phyloP scores from a whole-genome alignment of 1,140 invertebrate genomes.

The Sycophila sp. region DNA sequence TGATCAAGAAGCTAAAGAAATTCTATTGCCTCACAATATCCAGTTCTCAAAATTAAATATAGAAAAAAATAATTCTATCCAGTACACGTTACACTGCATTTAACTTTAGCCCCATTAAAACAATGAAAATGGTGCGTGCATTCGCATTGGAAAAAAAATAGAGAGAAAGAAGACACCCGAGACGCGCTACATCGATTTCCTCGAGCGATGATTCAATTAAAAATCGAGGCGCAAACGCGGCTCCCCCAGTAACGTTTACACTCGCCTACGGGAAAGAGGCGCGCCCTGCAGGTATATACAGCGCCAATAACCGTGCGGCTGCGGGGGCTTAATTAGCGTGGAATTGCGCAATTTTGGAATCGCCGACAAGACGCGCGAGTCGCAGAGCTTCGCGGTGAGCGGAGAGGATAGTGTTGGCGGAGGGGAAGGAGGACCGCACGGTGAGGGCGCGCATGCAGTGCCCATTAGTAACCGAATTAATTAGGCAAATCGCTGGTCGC shows the following conservation, averaged over 20 bases:
- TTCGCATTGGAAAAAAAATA: too few relatives aligned
- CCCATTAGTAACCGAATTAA: conserved; percentile 66
- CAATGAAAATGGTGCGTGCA: too few relatives aligned
- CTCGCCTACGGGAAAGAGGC: not conserved
- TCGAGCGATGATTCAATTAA: conserved; percentile 3
- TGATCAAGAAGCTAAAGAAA: too few relatives aligned
- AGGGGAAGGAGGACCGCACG: conserved; percentile 32
- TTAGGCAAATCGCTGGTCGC: conserved; percentile 63
- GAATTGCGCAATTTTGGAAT: conserved; percentile 27
- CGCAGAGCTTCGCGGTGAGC: not conserved
- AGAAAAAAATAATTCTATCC: too few relatives aligned
- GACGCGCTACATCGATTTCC: too few relatives aligned
- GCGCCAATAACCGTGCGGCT: not conserved
- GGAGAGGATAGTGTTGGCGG: not conserved
- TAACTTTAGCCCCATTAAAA: too few relatives aligned
- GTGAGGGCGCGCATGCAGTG: conserved; percentile 36
- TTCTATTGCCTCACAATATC: too few relatives aligned
- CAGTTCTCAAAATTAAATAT: too few relatives aligned
- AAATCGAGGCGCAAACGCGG: not conserved
- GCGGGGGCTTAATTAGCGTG: conserved; percentile 26
- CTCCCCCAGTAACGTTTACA: too few relatives aligned
- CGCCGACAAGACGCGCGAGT: not conserved
- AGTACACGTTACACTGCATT: too few relatives aligned
- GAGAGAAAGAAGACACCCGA: too few relatives aligned
- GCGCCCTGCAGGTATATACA: not conserved